phyloP scores from a whole-genome alignment of 23 tunicate species.

The Halocynthia aurantium region DNA sequence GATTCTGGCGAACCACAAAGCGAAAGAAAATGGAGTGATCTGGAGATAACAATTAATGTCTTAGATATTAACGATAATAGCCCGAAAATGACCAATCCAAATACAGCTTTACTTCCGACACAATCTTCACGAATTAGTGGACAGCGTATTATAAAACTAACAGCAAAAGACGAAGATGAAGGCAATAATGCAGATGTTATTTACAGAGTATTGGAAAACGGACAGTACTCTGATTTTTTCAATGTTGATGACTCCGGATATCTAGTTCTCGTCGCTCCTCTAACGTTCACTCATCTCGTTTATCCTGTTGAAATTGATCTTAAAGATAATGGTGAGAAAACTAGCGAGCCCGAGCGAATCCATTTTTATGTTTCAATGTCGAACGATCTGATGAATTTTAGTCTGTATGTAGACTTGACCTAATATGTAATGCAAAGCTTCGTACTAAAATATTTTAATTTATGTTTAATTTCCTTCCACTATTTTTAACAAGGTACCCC shows the following conservation, averaged over 20 bases:
- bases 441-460: too few species aligned
- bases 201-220: not conserved
- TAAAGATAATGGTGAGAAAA: constrained; percentile 6
- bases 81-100: constrained; percentile 7
- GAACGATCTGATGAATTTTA: too few species aligned
- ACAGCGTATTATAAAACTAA: not conserved
- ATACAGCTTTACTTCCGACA: not conserved
- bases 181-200: constrained; percentile 8
- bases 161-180: constrained; percentile 5
- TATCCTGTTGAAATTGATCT: constrained; percentile 6
- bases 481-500: constrained; percentile 4
- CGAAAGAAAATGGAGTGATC: not conserved
- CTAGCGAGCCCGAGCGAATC: too few species aligned
- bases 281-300: not conserved
- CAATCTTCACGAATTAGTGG: not conserved
- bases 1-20: not conserved
- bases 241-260: not conserved
- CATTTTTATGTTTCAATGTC: too few species aligned
- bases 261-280: not conserved
- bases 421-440: too few species aligned
- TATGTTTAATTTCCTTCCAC: too few species aligned
- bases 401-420: too few species aligned
- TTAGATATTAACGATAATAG: constrained; percentile 7
- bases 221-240: not conserved
- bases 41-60: not conserved